Evolutionary conservation across 2,113 vertebrate species (phyloP).

Genomic region (Bubalus kerabau): DNA sequence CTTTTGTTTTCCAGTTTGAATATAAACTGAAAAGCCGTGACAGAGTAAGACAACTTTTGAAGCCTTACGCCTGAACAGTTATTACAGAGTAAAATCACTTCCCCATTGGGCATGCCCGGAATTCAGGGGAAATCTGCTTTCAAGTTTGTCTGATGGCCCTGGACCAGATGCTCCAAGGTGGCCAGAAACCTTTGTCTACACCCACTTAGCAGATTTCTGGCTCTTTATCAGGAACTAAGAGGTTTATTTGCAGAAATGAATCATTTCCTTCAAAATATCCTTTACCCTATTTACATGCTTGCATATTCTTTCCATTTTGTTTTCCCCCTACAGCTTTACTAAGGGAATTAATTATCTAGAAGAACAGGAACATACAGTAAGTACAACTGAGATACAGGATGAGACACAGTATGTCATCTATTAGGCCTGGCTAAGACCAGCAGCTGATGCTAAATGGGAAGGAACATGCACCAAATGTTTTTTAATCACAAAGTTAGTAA

Average conservation of each 20-base stretch:
- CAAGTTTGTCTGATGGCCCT: conserved; percentile 40
- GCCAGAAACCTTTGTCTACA: conserved; percentile 63
- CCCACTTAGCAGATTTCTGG: conserved; percentile 73
- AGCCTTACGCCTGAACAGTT: conserved; percentile 9
- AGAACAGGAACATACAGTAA: conserved; percentile 76
- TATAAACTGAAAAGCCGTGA: neutral
- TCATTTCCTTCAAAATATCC: conserved; percentile 74
- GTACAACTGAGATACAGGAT: conserved; percentile 75
- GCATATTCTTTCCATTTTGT: conserved; percentile 74
- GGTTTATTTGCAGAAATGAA: conserved; percentile 71
- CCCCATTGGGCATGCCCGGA: conserved; percentile 33
- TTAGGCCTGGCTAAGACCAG: conserved; percentile 76
- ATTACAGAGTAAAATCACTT: conserved; percentile 18
- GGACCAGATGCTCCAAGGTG: conserved; percentile 66
- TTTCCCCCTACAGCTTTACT: conserved; percentile 67
- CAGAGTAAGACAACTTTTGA: conserved; percentile 1
- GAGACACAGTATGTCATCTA: conserved; percentile 76
- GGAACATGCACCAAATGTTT: conserved; percentile 76
- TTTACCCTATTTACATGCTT: conserved; percentile 73
- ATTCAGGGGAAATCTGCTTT: conserved; percentile 60
- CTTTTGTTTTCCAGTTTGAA: conserved; percentile 2
- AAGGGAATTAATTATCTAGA: conserved; percentile 74
- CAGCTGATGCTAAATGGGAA: conserved; percentile 76
- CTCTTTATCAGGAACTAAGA: conserved; percentile 60
- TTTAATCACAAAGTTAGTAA: conserved; percentile 78